Conservation (phyloP, 2,888 invertebrate species). For the Cephus rjabovi region DNA sequence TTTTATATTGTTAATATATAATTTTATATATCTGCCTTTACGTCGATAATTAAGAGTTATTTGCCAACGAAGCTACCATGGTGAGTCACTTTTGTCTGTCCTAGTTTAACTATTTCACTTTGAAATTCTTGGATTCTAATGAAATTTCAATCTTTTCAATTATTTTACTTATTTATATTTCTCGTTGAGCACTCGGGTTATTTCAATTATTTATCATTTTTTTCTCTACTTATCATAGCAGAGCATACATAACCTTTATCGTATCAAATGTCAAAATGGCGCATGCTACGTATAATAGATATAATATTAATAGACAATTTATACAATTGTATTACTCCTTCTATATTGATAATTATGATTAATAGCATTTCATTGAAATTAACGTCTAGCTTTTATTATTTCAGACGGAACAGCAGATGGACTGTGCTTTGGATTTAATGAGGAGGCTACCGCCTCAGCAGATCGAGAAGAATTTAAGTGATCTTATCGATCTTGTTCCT, state of each 20-base stretch:
- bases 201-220: neutral
- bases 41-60: constrained; percentile 30
- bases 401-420: constrained; percentile 96
- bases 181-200: neutral
- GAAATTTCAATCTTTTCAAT: neutral
- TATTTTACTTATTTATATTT: neutral
- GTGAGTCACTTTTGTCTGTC: constrained; percentile 41
- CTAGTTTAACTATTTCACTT: neutral
- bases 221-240: neutral
- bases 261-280: constrained; percentile 54
- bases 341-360: neutral
- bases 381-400: constrained; percentile 44
- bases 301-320: neutral
- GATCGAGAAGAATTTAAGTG: constrained; percentile 97
- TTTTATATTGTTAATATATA: constrained; percentile 5
- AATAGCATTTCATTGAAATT: neutral
- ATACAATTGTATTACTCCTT: neutral
- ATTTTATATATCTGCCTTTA: constrained; percentile 6
- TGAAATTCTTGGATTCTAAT: neutral
- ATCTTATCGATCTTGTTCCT: constrained; percentile 97
- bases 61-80: constrained; percentile 35
- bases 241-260: constrained; percentile 45
- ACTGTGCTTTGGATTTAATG: constrained; percentile 99
- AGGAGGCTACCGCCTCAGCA: constrained; percentile 98
- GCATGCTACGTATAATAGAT: constrained; percentile 26